phyloP scores from a whole-genome alignment of 1,140 invertebrate genomes.

The Drosophila pseudoananassae region DNA sequence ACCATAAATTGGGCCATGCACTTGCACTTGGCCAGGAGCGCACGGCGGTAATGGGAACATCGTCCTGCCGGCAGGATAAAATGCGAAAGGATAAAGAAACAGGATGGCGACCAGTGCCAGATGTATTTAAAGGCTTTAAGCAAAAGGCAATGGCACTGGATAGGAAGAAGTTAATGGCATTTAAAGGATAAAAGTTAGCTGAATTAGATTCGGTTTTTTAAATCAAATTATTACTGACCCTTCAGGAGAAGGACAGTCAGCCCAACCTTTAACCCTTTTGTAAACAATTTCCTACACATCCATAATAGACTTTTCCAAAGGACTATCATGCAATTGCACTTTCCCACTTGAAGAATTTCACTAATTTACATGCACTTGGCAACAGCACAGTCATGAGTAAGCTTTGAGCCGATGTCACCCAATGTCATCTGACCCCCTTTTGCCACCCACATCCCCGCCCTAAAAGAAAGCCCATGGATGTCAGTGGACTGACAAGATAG shows the following conservation, averaged over 20 bases:
- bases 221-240: neutral
- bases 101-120: constrained; percentile 22
- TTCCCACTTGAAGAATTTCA: constrained; percentile 46
- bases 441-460: neutral
- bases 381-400: constrained; percentile 33
- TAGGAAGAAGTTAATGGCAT: neutral
- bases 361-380: constrained; percentile 60
- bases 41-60: constrained; percentile 18
- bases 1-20: constrained; percentile 69
- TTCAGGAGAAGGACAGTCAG: too few relatives aligned
- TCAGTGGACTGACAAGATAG: constrained; percentile 65
- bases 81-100: neutral
- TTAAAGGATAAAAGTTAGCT: neutral
- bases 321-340: neutral
- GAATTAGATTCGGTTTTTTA: too few relatives aligned
- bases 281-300: too few relatives aligned
- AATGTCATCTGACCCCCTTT: neutral
- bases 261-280: neutral
- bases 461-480: neutral
- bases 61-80: constrained; percentile 1
- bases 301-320: neutral
- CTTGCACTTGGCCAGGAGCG: constrained; percentile 46
- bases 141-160: constrained; percentile 5
- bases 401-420: neutral
- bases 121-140: constrained; percentile 33